Evolutionary conservation across 2,888 invertebrate genomes (phyloP), one percentile per base, ranked within the genome.

Genomic region (Myopa testacea): DNA sequence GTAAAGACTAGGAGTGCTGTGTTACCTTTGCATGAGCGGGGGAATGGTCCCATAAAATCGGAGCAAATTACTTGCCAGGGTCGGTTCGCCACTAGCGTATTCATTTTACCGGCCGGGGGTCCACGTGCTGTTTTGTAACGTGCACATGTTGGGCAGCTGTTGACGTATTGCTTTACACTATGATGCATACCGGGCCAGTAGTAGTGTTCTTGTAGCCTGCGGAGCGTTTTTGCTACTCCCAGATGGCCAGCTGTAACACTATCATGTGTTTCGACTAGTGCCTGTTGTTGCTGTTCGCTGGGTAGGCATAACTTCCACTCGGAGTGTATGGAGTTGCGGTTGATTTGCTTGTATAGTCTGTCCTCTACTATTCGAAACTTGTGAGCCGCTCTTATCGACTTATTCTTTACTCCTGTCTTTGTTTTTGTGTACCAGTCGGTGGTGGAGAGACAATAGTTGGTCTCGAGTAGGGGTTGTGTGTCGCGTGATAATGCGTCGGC

Each of bases 221-320:
- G 7, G 10, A 69, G 10, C 6, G 50, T 69, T 69, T 69, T 69
- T 2, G 7, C 3, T 1, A 69, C 16, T 16, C 69, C 69, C n/a
- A 69, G 19, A 38, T 69, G 69, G 14, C 69, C 69, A 16, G 69
- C 69, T 6, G 40, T 40, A 5, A 40, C 19, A 16, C 4, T 14
- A 40, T 40, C 50, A 38, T 50, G 45, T 40, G n/a, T 55, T 71
- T 71, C 58, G 19, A 16, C 0, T 5, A 71, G 8, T 1, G 2
- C 7, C 16, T 12, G 16, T 1, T 8, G 7, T n/a, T n/a, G 12
- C 38, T 58, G 58, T 7, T 52, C 55, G 7, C 4, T 4, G 4
- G 58, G 71, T 16, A 71, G 37, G 26, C 58, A 58, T 7, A 58
- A 37, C 58, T 38, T 10, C 55, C 60, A 55, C 37, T 72, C 26